Evolutionary conservation across 1,140 invertebrate species (phyloP).

Genomic region (Vanessa tameamea): DNA sequence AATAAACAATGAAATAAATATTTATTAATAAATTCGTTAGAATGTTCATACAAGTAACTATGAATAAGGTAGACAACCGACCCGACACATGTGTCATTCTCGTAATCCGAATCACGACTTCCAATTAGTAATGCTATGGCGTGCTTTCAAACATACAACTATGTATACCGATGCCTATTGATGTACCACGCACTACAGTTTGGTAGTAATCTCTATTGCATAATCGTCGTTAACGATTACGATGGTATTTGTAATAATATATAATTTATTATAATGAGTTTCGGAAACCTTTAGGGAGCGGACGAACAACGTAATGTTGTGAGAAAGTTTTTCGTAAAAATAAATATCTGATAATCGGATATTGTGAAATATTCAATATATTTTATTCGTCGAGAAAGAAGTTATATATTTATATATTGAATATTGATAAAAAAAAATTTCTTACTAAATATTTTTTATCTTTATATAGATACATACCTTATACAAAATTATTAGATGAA

Average conservation of each 20-base stretch:
- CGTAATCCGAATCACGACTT: conserved; percentile 18
- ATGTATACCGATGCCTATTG: background rate
- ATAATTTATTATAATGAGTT: conserved; percentile 25
- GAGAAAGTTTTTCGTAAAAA: background rate
- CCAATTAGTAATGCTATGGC: conserved; percentile 32
- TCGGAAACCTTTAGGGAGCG: conserved; percentile 1
- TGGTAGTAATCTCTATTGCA: conserved; percentile 17
- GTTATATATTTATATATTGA: no score
- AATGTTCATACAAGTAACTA: no score
- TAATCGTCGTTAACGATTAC: conserved; percentile 17
- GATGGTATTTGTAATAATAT: conserved; percentile 28
- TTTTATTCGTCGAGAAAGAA: no score
- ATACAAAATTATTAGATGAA: no score
- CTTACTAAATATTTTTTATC: no score
- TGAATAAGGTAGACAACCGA: no score
- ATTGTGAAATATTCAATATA: no score
- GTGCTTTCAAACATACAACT: conserved; percentile 32
- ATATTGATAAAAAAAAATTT: no score
- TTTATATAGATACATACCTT: no score
- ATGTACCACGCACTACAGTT: background rate
- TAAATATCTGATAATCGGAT: no score
- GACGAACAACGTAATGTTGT: background rate
- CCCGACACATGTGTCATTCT: background rate
- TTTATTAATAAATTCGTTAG: no score
- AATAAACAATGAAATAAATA: no score